These are phyloP conservation scores for Agrypnia vestita DNA, from an alignment of 1,140 invertebrate species.

Conservation along the genomic window DNA sequence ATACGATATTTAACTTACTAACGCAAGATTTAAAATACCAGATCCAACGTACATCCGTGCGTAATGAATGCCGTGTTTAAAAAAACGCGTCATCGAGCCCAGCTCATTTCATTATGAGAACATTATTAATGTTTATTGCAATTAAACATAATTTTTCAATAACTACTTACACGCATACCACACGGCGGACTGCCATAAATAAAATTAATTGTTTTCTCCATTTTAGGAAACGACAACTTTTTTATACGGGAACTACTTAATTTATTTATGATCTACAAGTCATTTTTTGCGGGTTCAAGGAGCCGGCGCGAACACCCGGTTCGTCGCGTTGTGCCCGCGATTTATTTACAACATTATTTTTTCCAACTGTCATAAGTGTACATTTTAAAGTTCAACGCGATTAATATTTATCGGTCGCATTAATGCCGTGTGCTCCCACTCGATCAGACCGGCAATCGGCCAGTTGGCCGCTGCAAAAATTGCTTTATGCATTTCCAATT, in stretches of 20 bases:
- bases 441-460: neutral
- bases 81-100: too few relatives aligned
- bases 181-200: slow-evolving; percentile 1
- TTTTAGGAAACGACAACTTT: slow-evolving; percentile 32
- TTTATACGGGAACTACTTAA: slow-evolving; percentile 35
- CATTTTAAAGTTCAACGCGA: slow-evolving; percentile 4
- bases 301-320: too few relatives aligned
- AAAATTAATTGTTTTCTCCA: slow-evolving; percentile 45
- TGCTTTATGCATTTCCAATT: slow-evolving; percentile 27
- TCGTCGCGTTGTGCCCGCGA: too few relatives aligned
- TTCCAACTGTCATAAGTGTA: neutral
- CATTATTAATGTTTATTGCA: too few relatives aligned
- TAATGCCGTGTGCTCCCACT: slow-evolving; percentile 21
- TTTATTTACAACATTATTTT: neutral
- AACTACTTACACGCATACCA: too few relatives aligned
- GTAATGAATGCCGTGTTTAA: too few relatives aligned
- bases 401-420: neutral
- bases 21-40: too few relatives aligned
- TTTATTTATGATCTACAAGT: slow-evolving; percentile 14
- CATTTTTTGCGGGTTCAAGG: neutral
- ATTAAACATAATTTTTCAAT: too few relatives aligned
- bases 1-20: too few relatives aligned
- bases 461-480: neutral
- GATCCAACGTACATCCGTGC: too few relatives aligned
- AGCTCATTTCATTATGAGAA: too few relatives aligned